Evolutionary conservation across 2,113 vertebrate genomes (phyloP), one percentile per base, ranked within the genome.

Genomic region (Triplophysa siluroides): DNA sequence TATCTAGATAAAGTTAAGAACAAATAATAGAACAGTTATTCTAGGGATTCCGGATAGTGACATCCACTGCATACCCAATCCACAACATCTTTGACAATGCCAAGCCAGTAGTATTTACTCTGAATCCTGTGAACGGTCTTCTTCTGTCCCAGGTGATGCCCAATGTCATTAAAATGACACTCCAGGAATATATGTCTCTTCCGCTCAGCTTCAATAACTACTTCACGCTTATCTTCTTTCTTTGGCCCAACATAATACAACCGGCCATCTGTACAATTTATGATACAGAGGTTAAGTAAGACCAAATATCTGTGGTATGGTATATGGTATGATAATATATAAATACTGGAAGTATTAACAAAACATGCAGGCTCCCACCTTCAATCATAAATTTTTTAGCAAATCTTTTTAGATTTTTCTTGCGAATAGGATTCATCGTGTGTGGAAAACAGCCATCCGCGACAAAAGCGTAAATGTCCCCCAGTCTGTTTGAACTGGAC

Each of bases 101-200:
- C 96, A 83, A 97, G 92, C 96, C 96, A 97, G 90, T 97, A 97
- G 90, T 95, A 97, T 45, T 93, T 93, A 90, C 92, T 95, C 90
- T 97, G 95, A 79, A 97, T 96, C 60, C 94, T 87, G 89, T 96
- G 93, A 50, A 95, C 94, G 0, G 96, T 97, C 87, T 97, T 97
- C 43, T 97, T 97, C 78, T 97, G 96, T 12, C 96, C 96, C 72
- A 97, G 87, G 60, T 97, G 96, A 87, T 94, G 93, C 1, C 96
- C 95, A 0, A 93, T 90, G 23, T 97, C 95, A 0, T 91, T 95
- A 79, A 96, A 95, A 76, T 97, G 96, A 80, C 94, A 95, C 58
- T 97, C 95, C 2, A 96, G 88, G 50, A 97, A 96, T 45, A 97
- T 94, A 70, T 96, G 90, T 5, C 92, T 91, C 86, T 95, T 94